Base-by-base conservation (phyloP, 2,797 vertebrate genomes). In the Helostoma temminkii region DNA sequence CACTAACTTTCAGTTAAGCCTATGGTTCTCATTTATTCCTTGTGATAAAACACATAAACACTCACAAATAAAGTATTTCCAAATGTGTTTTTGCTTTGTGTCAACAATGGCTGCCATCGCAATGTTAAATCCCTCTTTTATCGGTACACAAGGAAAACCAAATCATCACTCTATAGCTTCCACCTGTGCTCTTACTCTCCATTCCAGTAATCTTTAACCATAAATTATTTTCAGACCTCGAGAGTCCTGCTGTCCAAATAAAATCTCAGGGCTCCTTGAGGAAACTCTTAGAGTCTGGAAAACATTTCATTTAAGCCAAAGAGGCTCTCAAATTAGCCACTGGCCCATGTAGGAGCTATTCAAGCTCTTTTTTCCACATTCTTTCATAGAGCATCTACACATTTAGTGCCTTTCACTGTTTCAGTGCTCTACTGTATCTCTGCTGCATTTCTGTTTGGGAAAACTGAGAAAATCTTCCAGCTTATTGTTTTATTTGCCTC, bases 161-260 rank as follows among this genome's bases (percentile, higher is more conserved):
- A 82, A 85, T 67, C 74, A 76, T 45, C 36, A 78, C 80, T 90
- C 73, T 86, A 89, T 86, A 55, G 82, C 76, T 88, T 52, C 86
- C 89, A 93, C 91, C 91, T 93, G 91, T 84, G 79, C 83, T 87
- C 86, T 83, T 80, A 89, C 72, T 80, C 73, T 79, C 64, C 71
- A 60, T 82, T 90, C 83, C 81, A 82, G 69, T 78, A 73, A 80
- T 88, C 66, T 80, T 74, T 71, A 77, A 80, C 72, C 76, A 84
- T 76, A 89, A 84, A 90, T 90, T 89, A 68, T 88, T 86, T 78
- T 90, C 84, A 91, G 82, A 53, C 74, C 50, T 66, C 60, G 54
- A 45, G 71, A 84, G 74, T 19, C 12, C 49, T 48, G 41, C 72
- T 69, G 66, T 88, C 87, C 82, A 70, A 79, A 72, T 21, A 48